These are phyloP conservation scores for Cladopsammia gracilis DNA, from an alignment of 64 coral and sea anemone genomes.

Conservation along the genomic window DNA sequence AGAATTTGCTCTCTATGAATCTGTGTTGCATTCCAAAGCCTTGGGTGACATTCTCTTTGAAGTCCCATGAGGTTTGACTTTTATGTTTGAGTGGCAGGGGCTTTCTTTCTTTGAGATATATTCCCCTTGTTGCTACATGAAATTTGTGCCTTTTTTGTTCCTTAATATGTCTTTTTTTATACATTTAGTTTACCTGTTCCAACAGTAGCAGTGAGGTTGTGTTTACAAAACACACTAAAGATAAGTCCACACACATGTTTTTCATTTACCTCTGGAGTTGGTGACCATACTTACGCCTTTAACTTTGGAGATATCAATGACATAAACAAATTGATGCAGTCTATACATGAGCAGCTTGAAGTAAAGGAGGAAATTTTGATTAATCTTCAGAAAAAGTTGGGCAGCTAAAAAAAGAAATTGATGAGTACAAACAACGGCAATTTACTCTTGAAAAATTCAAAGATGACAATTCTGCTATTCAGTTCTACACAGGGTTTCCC, in stretches of 20 bases:
- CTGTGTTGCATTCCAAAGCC: conserved; percentile 14
- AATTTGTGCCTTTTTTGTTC: conserved; percentile 24
- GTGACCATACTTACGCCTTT: conserved; percentile 70
- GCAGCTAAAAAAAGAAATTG: conserved; percentile 58
- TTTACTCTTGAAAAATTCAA: conserved; percentile 74
- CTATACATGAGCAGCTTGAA: not conserved
- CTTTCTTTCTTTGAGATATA: conserved; percentile 13
- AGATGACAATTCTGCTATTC: conserved; percentile 42
- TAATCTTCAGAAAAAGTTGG: conserved; percentile 29
- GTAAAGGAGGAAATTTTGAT: not conserved
- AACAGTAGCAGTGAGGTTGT: conserved; percentile 23
- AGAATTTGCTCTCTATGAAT: conserved; percentile 11
- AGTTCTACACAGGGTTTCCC: conserved; percentile 68
- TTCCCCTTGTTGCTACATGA: conserved; percentile 28
- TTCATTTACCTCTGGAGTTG: conserved; percentile 36
- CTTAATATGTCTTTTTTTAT: conserved; percentile 23
- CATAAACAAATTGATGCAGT: not conserved
- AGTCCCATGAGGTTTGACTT: conserved; percentile 16
- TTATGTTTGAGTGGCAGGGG: conserved; percentile 16
- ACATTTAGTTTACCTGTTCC: conserved; percentile 38
- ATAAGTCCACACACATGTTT: conserved; percentile 47
- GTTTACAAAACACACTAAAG: conserved; percentile 54
- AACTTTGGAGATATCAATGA: conserved; percentile 11
- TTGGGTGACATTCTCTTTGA: conserved; percentile 43
- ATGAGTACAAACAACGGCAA: conserved; percentile 24